phyloP scores from a whole-genome alignment of 2,797 vertebrate genomes.

The Dromococcyx pavoninus region DNA sequence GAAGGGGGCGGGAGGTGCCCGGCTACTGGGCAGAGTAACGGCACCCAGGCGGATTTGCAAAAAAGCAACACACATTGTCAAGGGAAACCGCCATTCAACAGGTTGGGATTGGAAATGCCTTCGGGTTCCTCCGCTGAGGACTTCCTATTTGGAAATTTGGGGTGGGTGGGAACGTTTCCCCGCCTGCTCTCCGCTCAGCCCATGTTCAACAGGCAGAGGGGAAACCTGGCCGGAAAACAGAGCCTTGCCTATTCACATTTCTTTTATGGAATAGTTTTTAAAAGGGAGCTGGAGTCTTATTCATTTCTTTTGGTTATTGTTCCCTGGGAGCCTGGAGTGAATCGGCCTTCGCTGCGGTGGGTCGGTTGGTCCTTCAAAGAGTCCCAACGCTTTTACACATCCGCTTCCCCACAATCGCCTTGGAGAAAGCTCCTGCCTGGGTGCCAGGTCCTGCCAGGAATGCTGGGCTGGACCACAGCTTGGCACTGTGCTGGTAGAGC shows the following conservation, averaged over 20 bases:
- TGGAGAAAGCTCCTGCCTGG: conserved; percentile 19
- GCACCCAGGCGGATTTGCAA: conserved; percentile 61
- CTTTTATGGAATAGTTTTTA: conserved; percentile 56
- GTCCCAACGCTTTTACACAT: conserved; percentile 52
- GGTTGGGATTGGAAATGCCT: conserved; percentile 79
- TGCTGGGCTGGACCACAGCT: background rate
- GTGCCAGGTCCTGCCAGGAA: conserved; percentile 44
- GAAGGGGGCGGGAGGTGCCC: conserved; percentile 49
- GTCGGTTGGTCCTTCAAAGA: conserved; percentile 57
- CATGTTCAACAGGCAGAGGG: conserved; percentile 55
- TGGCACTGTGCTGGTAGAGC: background rate
- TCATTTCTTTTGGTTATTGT: conserved; percentile 59
- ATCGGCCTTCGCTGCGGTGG: conserved; percentile 60
- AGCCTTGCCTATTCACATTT: conserved; percentile 65
- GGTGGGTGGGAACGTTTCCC: conserved; percentile 59
- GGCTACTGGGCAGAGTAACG: conserved; percentile 46
- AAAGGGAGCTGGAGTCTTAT: conserved; percentile 55
- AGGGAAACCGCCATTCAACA: conserved; percentile 79
- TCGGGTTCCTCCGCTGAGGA: conserved; percentile 34
- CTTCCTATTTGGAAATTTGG: conserved; percentile 53
- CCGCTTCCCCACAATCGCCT: conserved; percentile 49
- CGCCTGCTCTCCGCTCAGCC: background rate
- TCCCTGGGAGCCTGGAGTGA: conserved; percentile 63
- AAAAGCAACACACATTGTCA: conserved; percentile 54
- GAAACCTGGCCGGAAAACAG: conserved; percentile 64